Conservation (phyloP, 2,797 vertebrate species). For the Xiphorhynchus erythropygius region DNA sequence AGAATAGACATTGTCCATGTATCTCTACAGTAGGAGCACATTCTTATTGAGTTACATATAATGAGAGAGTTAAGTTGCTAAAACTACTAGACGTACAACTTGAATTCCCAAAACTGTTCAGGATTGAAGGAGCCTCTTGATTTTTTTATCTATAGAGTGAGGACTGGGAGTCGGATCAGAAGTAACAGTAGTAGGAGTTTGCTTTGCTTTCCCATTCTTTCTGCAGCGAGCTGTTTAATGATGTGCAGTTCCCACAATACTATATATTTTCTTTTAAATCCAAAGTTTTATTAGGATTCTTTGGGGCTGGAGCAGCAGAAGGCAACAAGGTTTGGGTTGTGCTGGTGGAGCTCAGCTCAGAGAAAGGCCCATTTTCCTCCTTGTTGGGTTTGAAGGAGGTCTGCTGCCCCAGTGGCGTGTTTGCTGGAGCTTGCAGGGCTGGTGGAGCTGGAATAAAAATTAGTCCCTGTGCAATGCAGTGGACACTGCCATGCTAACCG, state of each 20-base stretch:
- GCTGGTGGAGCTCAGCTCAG: not conserved
- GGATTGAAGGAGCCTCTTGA: not conserved
- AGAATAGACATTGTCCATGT: not conserved
- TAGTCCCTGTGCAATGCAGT: not conserved
- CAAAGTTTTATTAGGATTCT: not conserved
- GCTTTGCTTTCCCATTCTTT: not conserved
- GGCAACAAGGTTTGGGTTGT: not conserved
- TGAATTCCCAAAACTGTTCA: not conserved
- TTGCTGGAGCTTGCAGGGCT: not conserved
- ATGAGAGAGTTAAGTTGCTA: not conserved
- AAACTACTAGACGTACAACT: not conserved
- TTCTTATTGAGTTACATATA: not conserved
- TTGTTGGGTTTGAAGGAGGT: not conserved
- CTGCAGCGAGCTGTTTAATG: not conserved
- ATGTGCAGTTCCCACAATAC: not conserved
- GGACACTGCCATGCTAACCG: too few species aligned
- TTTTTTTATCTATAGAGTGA: not conserved
- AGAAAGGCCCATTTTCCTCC: not conserved
- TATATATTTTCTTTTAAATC: not conserved
- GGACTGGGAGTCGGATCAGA: not conserved
- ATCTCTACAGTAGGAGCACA: not conserved
- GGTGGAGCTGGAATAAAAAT: not conserved
- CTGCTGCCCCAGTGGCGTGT: rapidly evolving
- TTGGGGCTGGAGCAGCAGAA: not conserved
- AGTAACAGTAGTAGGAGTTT: rapidly evolving